Conservation (phyloP, 2,888 invertebrate genomes). For the Invenusta paracnida region DNA sequence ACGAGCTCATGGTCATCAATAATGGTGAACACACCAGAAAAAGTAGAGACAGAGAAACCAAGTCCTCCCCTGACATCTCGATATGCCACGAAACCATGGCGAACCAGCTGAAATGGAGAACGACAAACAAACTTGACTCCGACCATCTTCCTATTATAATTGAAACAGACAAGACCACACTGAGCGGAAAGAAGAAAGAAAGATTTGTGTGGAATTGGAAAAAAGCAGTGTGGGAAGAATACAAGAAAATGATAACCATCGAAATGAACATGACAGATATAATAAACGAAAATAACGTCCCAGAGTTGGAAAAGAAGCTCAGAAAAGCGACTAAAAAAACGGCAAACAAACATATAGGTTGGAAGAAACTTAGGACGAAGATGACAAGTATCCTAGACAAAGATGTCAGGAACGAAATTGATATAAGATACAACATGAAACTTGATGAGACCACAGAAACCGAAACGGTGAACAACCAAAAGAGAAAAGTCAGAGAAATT, state of each 20-base stretch:
- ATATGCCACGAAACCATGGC: neutral
- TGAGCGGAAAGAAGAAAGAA: neutral
- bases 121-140: neutral
- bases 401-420: neutral
- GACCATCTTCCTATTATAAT: neutral
- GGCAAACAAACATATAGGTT: neutral
- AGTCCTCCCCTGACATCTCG: neutral
- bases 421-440: too few relatives aligned
- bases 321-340: neutral
- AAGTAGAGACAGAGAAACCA: neutral
- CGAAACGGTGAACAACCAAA: neutral
- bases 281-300: neutral
- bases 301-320: neutral
- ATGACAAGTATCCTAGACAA: neutral
- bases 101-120: neutral
- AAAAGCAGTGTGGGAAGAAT: neutral
- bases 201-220: conserved; percentile 4
- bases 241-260: neutral
- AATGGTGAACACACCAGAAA: neutral
- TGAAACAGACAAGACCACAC: neutral
- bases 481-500: neutral
- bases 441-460: neutral
- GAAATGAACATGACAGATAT: neutral
- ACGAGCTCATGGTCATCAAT: neutral
- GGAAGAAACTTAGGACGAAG: neutral